Conservation (phyloP, 2,113 vertebrate genomes). For the Rhineura floridana region DNA sequence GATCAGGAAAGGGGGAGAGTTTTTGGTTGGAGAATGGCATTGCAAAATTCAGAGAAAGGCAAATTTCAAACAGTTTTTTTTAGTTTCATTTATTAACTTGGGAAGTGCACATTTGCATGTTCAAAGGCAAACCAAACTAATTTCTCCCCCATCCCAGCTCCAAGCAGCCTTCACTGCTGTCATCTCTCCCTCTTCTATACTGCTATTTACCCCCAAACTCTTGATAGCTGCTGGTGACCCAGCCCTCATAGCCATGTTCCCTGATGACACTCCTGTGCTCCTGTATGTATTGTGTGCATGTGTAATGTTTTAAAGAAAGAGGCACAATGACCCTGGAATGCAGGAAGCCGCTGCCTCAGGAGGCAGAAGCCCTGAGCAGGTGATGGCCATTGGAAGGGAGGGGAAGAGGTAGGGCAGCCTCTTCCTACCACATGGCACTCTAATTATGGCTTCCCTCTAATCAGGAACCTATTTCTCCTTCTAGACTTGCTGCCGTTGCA, state of each 20-base stretch:
- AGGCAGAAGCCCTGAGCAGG: background rate
- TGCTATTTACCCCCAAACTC: background rate
- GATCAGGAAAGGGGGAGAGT: accelerated
- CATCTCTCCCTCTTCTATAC: background rate
- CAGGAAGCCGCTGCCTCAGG: background rate
- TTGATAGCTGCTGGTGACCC: background rate
- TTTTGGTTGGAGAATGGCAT: background rate
- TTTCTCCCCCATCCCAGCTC: no score
- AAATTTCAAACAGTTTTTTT: background rate
- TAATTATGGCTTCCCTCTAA: background rate
- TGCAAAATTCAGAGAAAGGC: background rate
- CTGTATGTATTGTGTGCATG: background rate
- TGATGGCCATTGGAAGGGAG: no score
- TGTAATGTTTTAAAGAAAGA: no score
- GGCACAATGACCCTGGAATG: background rate
- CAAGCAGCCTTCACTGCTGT: background rate
- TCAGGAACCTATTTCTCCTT: background rate
- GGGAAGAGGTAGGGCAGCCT: background rate
- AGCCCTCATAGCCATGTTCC: background rate
- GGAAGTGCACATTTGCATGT: background rate
- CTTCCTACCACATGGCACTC: background rate
- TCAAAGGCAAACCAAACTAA: background rate
- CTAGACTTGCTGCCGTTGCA: conserved; percentile 91
- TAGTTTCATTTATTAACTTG: background rate
- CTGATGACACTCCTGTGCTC: background rate